Percentiles rank a stretch among this genome's conserved stretches.
phyloP scores from a whole-genome alignment of 2,888 invertebrate genomes.

The Polyommatus icarus region DNA sequence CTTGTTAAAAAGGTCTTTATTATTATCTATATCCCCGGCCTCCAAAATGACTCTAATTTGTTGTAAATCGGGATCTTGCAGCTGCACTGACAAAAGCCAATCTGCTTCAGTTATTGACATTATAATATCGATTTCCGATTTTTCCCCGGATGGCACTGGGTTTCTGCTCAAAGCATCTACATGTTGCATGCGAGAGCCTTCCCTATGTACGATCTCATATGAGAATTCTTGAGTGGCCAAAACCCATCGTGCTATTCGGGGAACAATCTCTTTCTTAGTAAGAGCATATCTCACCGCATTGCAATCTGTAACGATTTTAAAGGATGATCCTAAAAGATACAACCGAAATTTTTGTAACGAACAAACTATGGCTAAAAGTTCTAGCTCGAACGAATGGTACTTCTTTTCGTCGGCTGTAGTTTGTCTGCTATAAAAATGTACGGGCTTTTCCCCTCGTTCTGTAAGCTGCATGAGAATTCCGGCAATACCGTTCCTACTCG shows the following conservation, averaged over 20 bases:
- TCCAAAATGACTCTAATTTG: slow-evolving; percentile 37
- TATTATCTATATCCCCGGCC: neutral
- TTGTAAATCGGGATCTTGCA: slow-evolving; percentile 41
- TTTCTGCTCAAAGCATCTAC: neutral
- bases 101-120: slow-evolving; percentile 38
- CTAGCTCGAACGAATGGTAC: slow-evolving; percentile 51
- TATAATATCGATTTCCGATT: slow-evolving; percentile 32
- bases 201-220: neutral
- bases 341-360: slow-evolving; percentile 2
- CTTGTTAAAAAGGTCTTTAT: slow-evolving; percentile 6
- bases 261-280: neutral
- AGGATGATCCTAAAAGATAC: neutral
- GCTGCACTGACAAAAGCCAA: slow-evolving; percentile 43
- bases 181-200: neutral
- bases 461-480: slow-evolving; percentile 30
- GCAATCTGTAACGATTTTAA: slow-evolving; percentile 35
- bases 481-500: slow-evolving; percentile 20
- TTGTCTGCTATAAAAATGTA: slow-evolving; percentile 50
- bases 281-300: slow-evolving; percentile 37
- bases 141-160: slow-evolving; percentile 26
- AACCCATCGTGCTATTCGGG: neutral
- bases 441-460: slow-evolving; percentile 43
- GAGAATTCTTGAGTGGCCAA: neutral
- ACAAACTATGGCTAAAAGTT: neutral
- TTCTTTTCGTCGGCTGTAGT: slow-evolving; percentile 49